Base-by-base conservation (phyloP, 2,888 invertebrate genomes). In the Coecobrya sp. region DNA sequence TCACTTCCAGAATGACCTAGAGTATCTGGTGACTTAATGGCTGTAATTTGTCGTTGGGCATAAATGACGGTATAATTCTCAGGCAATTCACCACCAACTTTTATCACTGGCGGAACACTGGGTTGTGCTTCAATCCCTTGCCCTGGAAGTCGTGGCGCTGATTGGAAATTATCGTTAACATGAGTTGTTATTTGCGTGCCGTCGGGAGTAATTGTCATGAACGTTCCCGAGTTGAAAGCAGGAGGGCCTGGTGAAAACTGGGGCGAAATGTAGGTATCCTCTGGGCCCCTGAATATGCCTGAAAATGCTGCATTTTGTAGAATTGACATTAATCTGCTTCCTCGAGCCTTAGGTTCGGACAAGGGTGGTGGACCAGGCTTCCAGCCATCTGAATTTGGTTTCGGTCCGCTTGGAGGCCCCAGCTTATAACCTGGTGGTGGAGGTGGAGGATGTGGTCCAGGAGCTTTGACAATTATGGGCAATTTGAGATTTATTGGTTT, bases 21-120 rank as follows among this genome's bases (percentile, higher is more conserved):
- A 7, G 42, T 84, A n/a, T 93, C 91, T 36, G 93, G 93, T 22
- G 92, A 88, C 45, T 93, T 93, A 0, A 92, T 5, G 13, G 86
- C 91, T 1, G 92, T 65, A 13, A 92, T 68, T 79, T 88, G 88
- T n/a, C 92, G 86, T 59, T 93, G 49, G 1, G 92, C 93, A 86
- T 62, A 88, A 11, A 84, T 19, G 42, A 93, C 13, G 0, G 22
- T 81, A 49, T 93, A 93, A 16, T 92, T 92, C 1, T 86, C 86
- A 1, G 93, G 93, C 1, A 87, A 52, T 7, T 65, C 16, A 13
- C 65, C 88, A 16, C 93, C 93, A 19, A 93, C 70, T 22, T n/a
- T 85, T n/a, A 93, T 13, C 0, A 89, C 86, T 22, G 93, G 92
- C 2, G 93, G 91, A 86, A 91, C 45, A 2, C 76, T 73, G 0